phyloP scores from a whole-genome alignment of 92 coral and sea anemone species.

The Parazoanthus swiftii region DNA sequence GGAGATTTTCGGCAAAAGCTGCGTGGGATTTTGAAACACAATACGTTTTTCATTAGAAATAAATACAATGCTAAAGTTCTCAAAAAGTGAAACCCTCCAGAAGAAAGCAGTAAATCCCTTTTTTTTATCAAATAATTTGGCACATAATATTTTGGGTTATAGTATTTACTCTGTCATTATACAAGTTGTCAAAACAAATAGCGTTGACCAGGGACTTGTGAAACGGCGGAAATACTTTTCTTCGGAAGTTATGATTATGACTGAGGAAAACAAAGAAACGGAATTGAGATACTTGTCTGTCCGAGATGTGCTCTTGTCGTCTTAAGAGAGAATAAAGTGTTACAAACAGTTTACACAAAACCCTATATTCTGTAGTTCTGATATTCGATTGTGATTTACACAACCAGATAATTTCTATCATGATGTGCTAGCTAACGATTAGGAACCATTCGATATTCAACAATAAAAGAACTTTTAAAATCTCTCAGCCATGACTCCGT shows the following conservation, averaged over 20 bases:
- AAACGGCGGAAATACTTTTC: slow-evolving; percentile 5
- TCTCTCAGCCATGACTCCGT: slow-evolving; percentile 29
- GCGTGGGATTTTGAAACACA: slow-evolving; percentile 29
- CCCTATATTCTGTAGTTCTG: background rate
- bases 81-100: slow-evolving; percentile 5
- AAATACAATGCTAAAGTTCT: slow-evolving; percentile 25
- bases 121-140: slow-evolving; percentile 38
- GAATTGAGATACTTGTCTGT: slow-evolving; percentile 9
- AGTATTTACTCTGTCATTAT: slow-evolving; percentile 60
- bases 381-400: background rate
- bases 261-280: background rate
- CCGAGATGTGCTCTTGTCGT: background rate
- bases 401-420: background rate
- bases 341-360: slow-evolving; percentile 17
- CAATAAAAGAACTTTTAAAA: slow-evolving; percentile 16
- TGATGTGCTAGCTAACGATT: background rate
- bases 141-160: slow-evolving; percentile 41
- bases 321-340: background rate
- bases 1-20: slow-evolving; percentile 18
- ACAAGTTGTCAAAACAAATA: slow-evolving; percentile 59
- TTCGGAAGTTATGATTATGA: background rate
- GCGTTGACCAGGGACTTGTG: background rate
- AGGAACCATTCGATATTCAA: slow-evolving; percentile 33
- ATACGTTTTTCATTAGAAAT: slow-evolving; percentile 25
- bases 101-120: slow-evolving; percentile 22